Evolutionary conservation across 1,140 invertebrate genomes (phyloP).

Genomic region (Dreissena rostriformis): DNA sequence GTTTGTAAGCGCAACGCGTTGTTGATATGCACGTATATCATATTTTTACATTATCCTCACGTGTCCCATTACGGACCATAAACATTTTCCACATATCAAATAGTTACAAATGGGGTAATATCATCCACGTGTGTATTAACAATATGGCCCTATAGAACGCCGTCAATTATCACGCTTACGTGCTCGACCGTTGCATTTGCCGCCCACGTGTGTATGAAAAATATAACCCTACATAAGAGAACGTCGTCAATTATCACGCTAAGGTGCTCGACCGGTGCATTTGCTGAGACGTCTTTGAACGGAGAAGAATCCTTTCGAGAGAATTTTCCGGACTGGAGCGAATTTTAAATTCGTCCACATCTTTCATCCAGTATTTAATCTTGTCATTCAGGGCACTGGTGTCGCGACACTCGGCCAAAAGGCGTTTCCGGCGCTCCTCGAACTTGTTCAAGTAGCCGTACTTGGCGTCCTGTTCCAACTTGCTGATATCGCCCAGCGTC

Average conservation of each 20-base stretch:
- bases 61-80: too few relatives aligned
- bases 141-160: too few relatives aligned
- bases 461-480: slow-evolving; percentile 61
- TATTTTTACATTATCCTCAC: too few relatives aligned
- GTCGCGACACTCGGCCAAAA: slow-evolving; percentile 52
- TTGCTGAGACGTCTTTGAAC: background rate
- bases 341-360: slow-evolving; percentile 60
- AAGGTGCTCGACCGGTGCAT: slow-evolving; percentile 16
- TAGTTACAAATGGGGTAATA: too few relatives aligned
- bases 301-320: slow-evolving; percentile 35
- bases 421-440: slow-evolving; percentile 56
- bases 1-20: too few relatives aligned
- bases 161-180: too few relatives aligned
- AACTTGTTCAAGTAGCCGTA: slow-evolving; percentile 59
- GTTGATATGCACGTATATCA: too few relatives aligned
- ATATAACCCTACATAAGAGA: too few relatives aligned
- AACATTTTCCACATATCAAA: too few relatives aligned
- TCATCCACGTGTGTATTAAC: too few relatives aligned
- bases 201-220: too few relatives aligned
- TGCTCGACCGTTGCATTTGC: too few relatives aligned
- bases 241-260: slow-evolving; percentile 11
- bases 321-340: slow-evolving; percentile 36
- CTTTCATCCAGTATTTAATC: slow-evolving; percentile 56
- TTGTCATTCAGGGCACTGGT: slow-evolving; percentile 40
- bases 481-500: slow-evolving; percentile 60